Evolutionary conservation across 1,140 invertebrate species (phyloP).

Genomic region (Euura lappo): DNA sequence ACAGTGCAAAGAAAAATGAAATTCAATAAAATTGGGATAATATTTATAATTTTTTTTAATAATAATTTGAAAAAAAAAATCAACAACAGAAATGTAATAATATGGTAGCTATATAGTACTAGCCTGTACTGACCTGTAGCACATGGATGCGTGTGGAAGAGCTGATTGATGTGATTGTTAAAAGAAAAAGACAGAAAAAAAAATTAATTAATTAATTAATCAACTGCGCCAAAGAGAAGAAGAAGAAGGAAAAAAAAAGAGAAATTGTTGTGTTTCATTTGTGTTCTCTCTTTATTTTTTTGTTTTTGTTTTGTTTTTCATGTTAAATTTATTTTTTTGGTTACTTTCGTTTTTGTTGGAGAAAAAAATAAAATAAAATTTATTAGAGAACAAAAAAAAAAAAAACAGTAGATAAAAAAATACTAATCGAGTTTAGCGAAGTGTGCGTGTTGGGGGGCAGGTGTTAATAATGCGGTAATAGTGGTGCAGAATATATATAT

Average conservation of each 20-base stretch:
- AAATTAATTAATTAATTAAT: no score
- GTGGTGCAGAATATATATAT: slow-evolving; percentile 4
- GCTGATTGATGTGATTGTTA: slow-evolving; percentile 37
- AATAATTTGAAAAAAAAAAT: slow-evolving; percentile 11
- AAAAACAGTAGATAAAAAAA: slow-evolving; percentile 21
- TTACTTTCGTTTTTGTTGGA: no score
- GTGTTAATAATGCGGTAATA: slow-evolving; percentile 27
- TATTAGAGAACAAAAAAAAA: slow-evolving; percentile 25
- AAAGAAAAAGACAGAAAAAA: slow-evolving; percentile 27
- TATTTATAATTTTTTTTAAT: background rate
- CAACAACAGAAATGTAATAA: slow-evolving; percentile 24
- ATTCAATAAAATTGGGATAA: slow-evolving; percentile 12
- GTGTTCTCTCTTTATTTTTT: no score
- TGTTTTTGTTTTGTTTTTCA: no score
- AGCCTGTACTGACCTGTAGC: slow-evolving; percentile 63
- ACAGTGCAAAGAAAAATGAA: slow-evolving; percentile 10
- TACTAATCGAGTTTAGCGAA: slow-evolving; percentile 34
- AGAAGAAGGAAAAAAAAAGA: slow-evolving; percentile 27
- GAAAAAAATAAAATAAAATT: no score
- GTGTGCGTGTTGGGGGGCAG: slow-evolving; percentile 51
- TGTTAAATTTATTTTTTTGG: no score
- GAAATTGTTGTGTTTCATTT: no score
- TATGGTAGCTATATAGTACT: slow-evolving; percentile 53
- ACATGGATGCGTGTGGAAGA: slow-evolving; percentile 59
- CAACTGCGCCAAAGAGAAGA: slow-evolving; percentile 21